Evolutionary conservation across 1,140 invertebrate genomes (phyloP), one percentile per base, ranked within the genome.

Genomic region (Linepithema humile): DNA sequence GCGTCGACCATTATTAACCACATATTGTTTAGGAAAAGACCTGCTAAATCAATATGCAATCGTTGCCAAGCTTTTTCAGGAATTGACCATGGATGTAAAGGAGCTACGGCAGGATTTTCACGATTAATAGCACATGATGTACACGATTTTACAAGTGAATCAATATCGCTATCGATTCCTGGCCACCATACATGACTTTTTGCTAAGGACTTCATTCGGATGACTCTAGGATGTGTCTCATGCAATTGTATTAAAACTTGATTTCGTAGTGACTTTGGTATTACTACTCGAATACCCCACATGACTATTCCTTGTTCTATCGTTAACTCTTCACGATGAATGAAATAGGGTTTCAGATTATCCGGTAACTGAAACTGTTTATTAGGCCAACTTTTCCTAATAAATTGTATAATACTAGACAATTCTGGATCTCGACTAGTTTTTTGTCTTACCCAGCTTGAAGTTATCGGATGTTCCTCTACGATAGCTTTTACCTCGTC

Each of bases 11-110:
- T 72, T 0, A 95, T 87, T 0, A 95, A 82, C 48, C 93, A 93
- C 82, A 89, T 87, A 17, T 82, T 87, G 20, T 90, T 91, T 15
- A 88, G 70, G 23, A 95, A 91, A 9, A 93, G 92, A 35, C 94
- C 94, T 26, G 94, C 94, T 88, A 92, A 94, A 72, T 95, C 95
- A 10, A 94, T 89, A 73, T 95, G 95, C 0, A 95, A 38, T 38
- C 94, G 72, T 72, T 92, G 85, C 92, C 93, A 95, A 6, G 92
- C 91, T 29, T 69, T 86, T 45, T 77, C 90, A 0, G 94, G 88
- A 57, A 86, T 80, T 23, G 85, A 70, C 78, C 84, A 90, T 20
- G 82, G 78, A 59, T 87, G 87, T 1, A 57, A 35, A 0, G 69
- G 70, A 55, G 67, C 83, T 64, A 67, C 23, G 6, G 35, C 29